Conservation (phyloP, 2,113 vertebrate species). For the Cisticola juncidis region DNA sequence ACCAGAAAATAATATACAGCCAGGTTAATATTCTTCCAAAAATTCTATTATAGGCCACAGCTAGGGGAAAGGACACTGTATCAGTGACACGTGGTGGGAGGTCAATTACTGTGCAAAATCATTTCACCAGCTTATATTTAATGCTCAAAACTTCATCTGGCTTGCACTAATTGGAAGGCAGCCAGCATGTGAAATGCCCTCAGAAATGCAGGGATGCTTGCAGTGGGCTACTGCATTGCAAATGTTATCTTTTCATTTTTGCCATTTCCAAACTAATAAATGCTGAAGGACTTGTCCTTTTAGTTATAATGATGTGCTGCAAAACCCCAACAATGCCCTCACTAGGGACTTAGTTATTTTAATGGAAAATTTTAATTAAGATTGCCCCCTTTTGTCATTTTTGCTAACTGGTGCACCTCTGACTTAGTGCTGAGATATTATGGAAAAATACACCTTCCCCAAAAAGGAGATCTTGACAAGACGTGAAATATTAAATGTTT, state of each 20-base stretch:
- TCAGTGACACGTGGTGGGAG: not conserved
- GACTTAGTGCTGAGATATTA: not conserved
- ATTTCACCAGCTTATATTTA: slow-evolving; percentile 31
- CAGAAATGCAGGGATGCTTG: not conserved
- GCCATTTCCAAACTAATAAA: not conserved
- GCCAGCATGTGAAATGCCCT: not conserved
- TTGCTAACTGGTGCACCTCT: not conserved
- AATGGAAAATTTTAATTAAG: not conserved
- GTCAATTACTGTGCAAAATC: slow-evolving; percentile 34
- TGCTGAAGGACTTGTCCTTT: not conserved
- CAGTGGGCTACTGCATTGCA: not conserved
- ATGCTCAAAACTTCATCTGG: not conserved
- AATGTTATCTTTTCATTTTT: slow-evolving; percentile 6
- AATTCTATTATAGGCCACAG: slow-evolving; percentile 9
- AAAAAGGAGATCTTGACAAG: not conserved
- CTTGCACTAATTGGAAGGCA: slow-evolving; percentile 12
- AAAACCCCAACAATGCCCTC: not conserved
- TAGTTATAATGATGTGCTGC: not conserved
- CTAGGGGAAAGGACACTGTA: slow-evolving; percentile 14
- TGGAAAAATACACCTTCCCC: not conserved
- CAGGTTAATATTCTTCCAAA: slow-evolving; percentile 37
- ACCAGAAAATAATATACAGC: slow-evolving; percentile 32
- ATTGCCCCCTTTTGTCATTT: not conserved
- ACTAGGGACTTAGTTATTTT: not conserved
- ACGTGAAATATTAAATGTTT: not conserved